Evolutionary conservation across 2,113 vertebrate species (phyloP).

Genomic region (Chlorodrepanis virens): DNA sequence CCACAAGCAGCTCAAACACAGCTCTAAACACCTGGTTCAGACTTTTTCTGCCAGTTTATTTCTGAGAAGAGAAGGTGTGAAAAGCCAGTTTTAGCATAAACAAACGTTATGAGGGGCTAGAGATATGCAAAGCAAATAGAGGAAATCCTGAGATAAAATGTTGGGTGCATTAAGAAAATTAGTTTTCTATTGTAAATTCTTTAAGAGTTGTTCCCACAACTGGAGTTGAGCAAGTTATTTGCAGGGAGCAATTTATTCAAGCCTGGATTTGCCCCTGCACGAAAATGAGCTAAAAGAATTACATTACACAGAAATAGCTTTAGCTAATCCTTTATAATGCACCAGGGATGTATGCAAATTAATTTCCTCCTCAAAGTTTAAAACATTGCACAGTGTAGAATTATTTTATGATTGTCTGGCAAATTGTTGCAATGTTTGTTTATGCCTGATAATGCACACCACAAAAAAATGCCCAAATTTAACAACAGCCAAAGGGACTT

Average conservation of each 20-base stretch:
- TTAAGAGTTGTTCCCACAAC: neutral
- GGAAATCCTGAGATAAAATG: neutral
- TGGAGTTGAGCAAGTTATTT: neutral
- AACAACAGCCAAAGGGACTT: neutral
- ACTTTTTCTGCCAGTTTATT: neutral
- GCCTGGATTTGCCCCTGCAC: slow-evolving; percentile 7
- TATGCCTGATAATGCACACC: neutral
- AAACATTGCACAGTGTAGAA: slow-evolving; percentile 3
- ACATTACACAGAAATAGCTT: slow-evolving; percentile 45
- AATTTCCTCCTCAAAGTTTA: slow-evolving; percentile 48
- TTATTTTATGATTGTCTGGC: slow-evolving; percentile 40
- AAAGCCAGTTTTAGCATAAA: neutral
- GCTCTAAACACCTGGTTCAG: neutral
- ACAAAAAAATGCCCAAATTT: neutral
- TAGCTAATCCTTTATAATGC: slow-evolving; percentile 61
- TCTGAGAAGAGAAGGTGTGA: neutral
- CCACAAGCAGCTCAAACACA: neutral
- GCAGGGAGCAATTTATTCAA: slow-evolving; percentile 15
- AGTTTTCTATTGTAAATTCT: neutral
- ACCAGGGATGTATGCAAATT: slow-evolving; percentile 58
- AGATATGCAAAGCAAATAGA: neutral
- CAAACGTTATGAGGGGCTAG: neutral
- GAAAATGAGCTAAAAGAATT: slow-evolving; percentile 35
- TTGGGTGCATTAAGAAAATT: neutral
- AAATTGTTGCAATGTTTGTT: slow-evolving; percentile 42